Percentiles rank a stretch among this genome's conserved stretches.
Conservation (phyloP, 2,113 vertebrate genomes). For the Mus spicilegus region DNA sequence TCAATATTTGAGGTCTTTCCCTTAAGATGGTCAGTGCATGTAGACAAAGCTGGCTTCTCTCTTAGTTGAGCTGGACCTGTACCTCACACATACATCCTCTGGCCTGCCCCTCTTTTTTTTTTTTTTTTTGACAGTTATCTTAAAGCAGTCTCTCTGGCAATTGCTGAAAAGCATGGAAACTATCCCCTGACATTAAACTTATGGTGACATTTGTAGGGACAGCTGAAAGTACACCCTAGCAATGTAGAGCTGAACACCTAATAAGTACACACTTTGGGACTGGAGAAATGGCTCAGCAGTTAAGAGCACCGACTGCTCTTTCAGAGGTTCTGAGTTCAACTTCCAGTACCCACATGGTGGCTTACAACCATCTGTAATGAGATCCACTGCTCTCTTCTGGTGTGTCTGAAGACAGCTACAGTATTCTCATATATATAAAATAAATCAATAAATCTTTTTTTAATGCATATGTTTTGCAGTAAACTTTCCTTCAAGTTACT, state of each 20-base stretch:
- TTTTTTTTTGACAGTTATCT: neutral
- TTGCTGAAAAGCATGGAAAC: constrained; percentile 10
- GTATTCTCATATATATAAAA: too few species aligned
- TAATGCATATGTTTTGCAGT: neutral
- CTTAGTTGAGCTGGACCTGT: neutral
- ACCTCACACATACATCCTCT: neutral
- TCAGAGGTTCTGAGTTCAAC: too few species aligned
- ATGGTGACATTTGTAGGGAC: neutral
- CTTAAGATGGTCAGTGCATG: neutral
- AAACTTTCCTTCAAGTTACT: constrained; percentile 35
- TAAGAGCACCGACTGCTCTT: too few species aligned
- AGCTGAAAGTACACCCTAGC: neutral
- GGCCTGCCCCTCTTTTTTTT: neutral
- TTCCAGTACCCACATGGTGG: too few species aligned
- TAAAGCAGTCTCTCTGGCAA: neutral
- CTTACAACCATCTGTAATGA: too few species aligned
- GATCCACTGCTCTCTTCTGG: too few species aligned
- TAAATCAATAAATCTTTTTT: too few species aligned
- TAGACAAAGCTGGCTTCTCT: neutral
- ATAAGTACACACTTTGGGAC: neutral
- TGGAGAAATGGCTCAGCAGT: too few species aligned
- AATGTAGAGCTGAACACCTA: neutral
- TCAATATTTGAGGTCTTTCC: neutral
- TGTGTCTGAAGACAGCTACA: too few species aligned
- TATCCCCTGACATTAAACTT: neutral